Base-by-base conservation (phyloP, 2,888 invertebrate genomes). In the Theristus sp. region DNA sequence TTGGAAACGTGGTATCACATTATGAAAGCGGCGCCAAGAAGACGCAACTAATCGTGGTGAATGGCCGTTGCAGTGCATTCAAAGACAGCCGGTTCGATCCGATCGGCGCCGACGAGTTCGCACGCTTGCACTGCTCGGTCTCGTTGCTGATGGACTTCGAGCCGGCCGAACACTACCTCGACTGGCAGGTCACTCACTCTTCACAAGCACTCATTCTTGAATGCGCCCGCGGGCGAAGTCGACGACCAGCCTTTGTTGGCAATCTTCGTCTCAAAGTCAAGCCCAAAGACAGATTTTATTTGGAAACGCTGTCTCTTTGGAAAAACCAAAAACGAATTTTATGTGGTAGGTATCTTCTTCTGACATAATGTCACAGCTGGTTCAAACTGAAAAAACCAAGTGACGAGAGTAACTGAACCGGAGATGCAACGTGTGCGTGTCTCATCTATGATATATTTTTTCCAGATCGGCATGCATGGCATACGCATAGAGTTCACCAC, bases 41-140 rank as follows among this genome's bases (percentile, higher is more conserved):
- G n/a, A n/a, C n/a, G n/a, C n/a, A n/a, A n/a, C n/a, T n/a, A n/a
- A n/a, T n/a, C n/a, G n/a, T n/a, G n/a, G n/a, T n/a, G n/a, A n/a
- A n/a, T n/a, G n/a, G n/a, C 6, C 13, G 17, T 54, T 54, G 2
- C 54, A 94, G 94, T 80, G 98, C 98, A 66, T 84, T 96, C 74
- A 90, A 91, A 76, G 98, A 98, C 79, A 89, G 90, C 31, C 84
- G 98, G 46, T 98, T 98, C 79, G 84, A 86, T 68, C 96, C 98
- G 3, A 90, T 98, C 66, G 84, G 86, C 17, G 82, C 86, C 64
- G 91, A 94, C 59, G 98, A 98, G 78, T 83, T 98, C 69, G 83
- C 89, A 1, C 84, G 87, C 31, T 82, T 94, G 66, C 86, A 89
- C 65, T 91, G 91, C 57, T 90, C 91, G 28, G 94, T 98, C 65